Evolutionary conservation across 2,797 vertebrate genomes (phyloP).

Genomic region (Syndactyla subalaris): DNA sequence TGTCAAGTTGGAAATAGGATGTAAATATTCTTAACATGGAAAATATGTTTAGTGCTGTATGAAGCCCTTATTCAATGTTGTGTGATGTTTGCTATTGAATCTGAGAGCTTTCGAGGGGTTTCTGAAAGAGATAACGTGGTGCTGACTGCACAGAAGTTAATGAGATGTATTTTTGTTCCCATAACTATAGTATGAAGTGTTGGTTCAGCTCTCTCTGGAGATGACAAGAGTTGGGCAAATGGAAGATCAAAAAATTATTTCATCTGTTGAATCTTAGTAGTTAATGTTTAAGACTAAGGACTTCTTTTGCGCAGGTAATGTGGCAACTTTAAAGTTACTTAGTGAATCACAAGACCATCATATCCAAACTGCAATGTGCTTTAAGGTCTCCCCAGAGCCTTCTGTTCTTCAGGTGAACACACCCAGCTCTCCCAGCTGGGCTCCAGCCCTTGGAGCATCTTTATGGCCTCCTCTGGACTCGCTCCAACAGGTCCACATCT

Average conservation of each 20-base stretch:
- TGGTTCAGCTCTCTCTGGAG: background rate
- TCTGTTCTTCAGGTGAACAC: background rate
- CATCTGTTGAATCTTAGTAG: background rate
- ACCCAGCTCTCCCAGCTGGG: background rate
- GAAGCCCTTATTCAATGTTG: background rate
- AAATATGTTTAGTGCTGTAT: background rate
- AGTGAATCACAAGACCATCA: background rate
- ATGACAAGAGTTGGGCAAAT: background rate
- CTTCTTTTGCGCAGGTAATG: background rate
- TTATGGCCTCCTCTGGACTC: background rate
- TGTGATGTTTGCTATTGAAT: background rate
- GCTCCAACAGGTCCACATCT: background rate
- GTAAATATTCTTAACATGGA: slow-evolving; percentile 6
- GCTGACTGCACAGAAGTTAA: background rate
- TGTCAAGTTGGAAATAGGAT: background rate
- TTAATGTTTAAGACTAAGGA: background rate
- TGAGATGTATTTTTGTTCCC: background rate
- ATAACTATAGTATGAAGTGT: background rate
- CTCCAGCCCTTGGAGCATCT: background rate
- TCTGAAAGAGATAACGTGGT: background rate
- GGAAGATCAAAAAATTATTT: background rate
- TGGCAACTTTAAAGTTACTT: background rate
- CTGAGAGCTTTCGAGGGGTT: background rate
- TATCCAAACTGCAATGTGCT: background rate
- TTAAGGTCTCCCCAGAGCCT: background rate